phyloP scores from a whole-genome alignment of 2,888 invertebrate genomes.

The Habroteleia sp. region DNA sequence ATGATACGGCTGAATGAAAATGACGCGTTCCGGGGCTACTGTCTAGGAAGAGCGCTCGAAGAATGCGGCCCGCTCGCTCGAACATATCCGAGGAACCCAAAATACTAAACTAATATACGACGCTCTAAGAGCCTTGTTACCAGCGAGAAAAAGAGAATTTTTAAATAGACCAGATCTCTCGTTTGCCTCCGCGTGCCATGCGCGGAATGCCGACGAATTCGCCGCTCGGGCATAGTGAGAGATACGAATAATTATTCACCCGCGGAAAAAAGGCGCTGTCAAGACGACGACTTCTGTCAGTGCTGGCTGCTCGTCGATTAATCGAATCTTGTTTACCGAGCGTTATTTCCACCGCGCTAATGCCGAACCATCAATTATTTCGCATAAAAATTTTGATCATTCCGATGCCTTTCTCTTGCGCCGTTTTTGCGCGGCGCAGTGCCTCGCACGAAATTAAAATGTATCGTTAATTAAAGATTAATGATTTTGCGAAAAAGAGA shows the following conservation, averaged over 20 bases:
- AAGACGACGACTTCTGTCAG: constrained; percentile 56
- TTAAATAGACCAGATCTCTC: constrained; percentile 64
- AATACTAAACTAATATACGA: constrained; percentile 70
- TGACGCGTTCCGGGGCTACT: constrained; percentile 45
- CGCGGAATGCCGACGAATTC: constrained; percentile 58
- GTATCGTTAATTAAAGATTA: constrained; percentile 12
- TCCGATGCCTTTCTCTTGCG: constrained; percentile 8
- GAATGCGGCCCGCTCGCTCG: constrained; percentile 62
- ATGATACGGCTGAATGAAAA: constrained; percentile 49
- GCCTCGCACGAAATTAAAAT: constrained; percentile 15
- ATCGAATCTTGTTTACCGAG: constrained; percentile 48
- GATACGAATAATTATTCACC: constrained; percentile 58
- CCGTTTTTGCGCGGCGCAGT: constrained; percentile 9
- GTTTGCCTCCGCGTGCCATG: constrained; percentile 34
- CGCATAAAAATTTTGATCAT: constrained; percentile 22
- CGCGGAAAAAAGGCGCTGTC: constrained; percentile 48
- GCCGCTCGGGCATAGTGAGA: constrained; percentile 22
- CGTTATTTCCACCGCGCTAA: constrained; percentile 23
- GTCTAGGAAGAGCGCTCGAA: constrained; percentile 52
- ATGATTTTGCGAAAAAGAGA: not conserved
- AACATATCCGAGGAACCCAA: constrained; percentile 65
- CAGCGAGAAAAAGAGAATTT: constrained; percentile 60
- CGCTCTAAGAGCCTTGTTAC: constrained; percentile 69
- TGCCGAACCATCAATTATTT: constrained; percentile 38
- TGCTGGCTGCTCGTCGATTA: constrained; percentile 50